A percentile compares a stretch with the other conserved stretches of the same genome.
Evolutionary conservation across 2,888 invertebrate species (phyloP).

Genomic region (Mesorhabditis belari): DNA sequence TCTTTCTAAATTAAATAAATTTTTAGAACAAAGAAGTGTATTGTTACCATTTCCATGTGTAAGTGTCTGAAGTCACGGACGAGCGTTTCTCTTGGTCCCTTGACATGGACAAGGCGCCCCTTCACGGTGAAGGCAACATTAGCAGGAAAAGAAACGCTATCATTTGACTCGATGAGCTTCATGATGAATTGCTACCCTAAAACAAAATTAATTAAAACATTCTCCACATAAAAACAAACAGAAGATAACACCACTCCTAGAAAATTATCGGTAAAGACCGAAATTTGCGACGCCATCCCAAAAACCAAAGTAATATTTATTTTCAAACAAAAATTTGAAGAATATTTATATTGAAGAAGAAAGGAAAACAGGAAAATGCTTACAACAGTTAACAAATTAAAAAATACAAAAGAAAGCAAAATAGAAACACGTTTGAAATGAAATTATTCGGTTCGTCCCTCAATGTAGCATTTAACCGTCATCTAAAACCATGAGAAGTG

Average conservation of each 20-base stretch:
- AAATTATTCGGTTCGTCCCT: not conserved
- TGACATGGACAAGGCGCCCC: slow-evolving; percentile 83
- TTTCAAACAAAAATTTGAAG: not conserved
- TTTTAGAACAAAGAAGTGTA: not conserved
- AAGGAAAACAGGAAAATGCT: not conserved
- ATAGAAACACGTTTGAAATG: not conserved
- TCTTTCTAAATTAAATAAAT: slow-evolving; percentile 60
- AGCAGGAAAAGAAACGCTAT: slow-evolving; percentile 87
- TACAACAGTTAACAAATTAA: not conserved
- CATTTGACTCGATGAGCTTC: slow-evolving; percentile 88
- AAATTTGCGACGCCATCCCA: too few relatives aligned
- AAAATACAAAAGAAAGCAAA: not conserved
- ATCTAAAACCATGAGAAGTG: too few relatives aligned
- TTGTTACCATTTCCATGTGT: slow-evolving; percentile 67
- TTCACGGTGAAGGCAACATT: slow-evolving; percentile 81
- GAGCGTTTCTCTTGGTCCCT: slow-evolving; percentile 83
- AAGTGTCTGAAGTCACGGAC: slow-evolving; percentile 90
- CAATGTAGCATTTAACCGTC: too few relatives aligned
- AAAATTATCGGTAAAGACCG: not conserved
- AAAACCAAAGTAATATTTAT: not conserved
- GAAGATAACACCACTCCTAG: not conserved
- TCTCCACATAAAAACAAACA: too few relatives aligned
- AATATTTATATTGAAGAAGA: not conserved
- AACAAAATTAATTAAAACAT: too few relatives aligned
- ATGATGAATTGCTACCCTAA: slow-evolving; percentile 57